These are phyloP conservation scores for Antheraea mylitta DNA, from an alignment of 1,140 invertebrate genomes.

Conservation along the genomic window DNA sequence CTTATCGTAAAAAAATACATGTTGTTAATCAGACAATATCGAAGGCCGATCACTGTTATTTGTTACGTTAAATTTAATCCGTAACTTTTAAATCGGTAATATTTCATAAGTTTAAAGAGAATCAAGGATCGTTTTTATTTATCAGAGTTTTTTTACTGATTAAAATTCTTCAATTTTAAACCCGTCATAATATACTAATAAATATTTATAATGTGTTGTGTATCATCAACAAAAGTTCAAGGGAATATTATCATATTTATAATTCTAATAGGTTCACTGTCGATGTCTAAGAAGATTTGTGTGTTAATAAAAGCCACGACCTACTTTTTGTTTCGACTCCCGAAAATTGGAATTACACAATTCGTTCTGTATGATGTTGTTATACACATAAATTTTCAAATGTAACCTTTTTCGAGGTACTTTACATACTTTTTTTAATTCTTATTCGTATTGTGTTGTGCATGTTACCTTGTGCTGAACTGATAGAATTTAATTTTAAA, in stretches of 20 bases:
- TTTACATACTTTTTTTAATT: background rate
- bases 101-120: constrained; percentile 18
- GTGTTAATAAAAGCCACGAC: background rate
- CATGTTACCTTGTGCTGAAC: background rate
- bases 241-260: constrained; percentile 19
- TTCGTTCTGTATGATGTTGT: constrained; percentile 4
- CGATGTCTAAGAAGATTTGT: constrained; percentile 1
- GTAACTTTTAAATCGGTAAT: background rate
- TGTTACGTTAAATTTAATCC: background rate
- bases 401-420: constrained; percentile 3
- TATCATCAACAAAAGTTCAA: constrained; percentile 28
- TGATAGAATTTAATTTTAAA: background rate
- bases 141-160: constrained; percentile 14
- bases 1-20: constrained; percentile 25
- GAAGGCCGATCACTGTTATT: constrained; percentile 17
- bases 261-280: constrained; percentile 1
- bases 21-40: constrained; percentile 28
- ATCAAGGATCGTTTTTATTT: constrained; percentile 25
- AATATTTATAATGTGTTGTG: constrained; percentile 20
- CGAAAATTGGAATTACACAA: background rate
- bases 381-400: background rate
- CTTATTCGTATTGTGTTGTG: background rate
- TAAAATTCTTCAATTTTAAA: constrained; percentile 15
- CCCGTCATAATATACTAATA: constrained; percentile 15
- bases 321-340: background rate